Evolutionary conservation across 2,888 invertebrate species (phyloP), one percentile per base, ranked within the genome.

Genomic region (Glaucopsyche alexis): DNA sequence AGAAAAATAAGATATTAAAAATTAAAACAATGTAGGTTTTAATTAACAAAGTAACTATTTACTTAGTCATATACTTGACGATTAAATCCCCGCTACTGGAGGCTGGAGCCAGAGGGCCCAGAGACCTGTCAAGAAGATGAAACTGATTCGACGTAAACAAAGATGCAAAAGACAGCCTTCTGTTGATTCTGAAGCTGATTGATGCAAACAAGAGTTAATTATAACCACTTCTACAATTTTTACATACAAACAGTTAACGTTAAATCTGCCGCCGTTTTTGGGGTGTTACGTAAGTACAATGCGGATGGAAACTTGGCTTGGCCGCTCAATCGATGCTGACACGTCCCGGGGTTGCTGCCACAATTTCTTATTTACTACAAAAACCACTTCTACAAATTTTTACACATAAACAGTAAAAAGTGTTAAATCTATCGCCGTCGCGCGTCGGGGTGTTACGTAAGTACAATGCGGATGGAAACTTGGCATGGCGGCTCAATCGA

Each of bases 301-400:
- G 65, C 65, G 65, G 65, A 67, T 45, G 29, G 47, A n/a, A n/a
- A n/a, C 69, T 69, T 69, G 69, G 69, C 69, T 29, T 11, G 69
- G 47, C 19, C 19, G 45, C 47, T 49, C 47, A 47, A 69, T 69
- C 69, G 69, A 69, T 69, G 19, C 47, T 19, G 45, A 47, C 47
- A 11, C n/a, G n/a, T n/a, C n/a, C n/a, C 67, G 11, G 69, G 45
- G 49, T 69, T 45, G 66, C 66, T 69, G 16, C 47, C 7, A 19
- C 47, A 69, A 13, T n/a, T n/a, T 47, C 29, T 47, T 45, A 45
- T 14, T 67, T 69, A 29, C 16, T 13, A n/a, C 19, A 29, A 69
- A 69, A 69, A 49, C 49, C 49, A 49, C 49, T 49, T 14, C 50
- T 13, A 47, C 8, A 47, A 40, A n/a, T 47, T 47, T 47, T 47